A percentile compares a stretch with the other conserved stretches of the same genome.
phyloP scores from a whole-genome alignment of 2,797 vertebrate genomes.

The Buceros bicornis region DNA sequence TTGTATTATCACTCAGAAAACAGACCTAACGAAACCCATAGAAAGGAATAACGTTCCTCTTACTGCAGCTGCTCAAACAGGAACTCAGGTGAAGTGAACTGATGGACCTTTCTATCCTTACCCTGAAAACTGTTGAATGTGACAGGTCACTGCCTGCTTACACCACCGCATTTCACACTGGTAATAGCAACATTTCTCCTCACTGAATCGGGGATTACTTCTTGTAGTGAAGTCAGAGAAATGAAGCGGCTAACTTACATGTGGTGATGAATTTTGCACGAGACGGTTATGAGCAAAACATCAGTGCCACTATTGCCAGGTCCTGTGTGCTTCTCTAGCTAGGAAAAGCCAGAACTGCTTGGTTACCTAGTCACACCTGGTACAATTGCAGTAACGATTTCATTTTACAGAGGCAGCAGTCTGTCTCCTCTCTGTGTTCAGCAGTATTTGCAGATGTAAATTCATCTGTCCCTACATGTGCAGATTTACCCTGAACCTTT shows the following conservation, averaged over 20 bases:
- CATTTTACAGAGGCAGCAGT: not conserved
- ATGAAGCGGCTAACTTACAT: not conserved
- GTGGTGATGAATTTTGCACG: not conserved
- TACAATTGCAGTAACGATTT: not conserved
- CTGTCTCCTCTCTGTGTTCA: not conserved
- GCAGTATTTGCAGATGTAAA: not conserved
- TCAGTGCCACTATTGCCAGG: not conserved
- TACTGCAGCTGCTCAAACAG: not conserved
- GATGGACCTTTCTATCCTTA: not conserved
- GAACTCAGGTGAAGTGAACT: not conserved
- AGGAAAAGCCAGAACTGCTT: not conserved
- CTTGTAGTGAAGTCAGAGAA: not conserved
- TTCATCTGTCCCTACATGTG: not conserved
- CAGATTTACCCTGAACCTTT: not conserved
- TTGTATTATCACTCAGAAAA: not conserved
- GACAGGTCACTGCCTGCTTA: not conserved
- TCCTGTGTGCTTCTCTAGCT: not conserved
- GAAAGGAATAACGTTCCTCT: not conserved
- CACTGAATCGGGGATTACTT: not conserved
- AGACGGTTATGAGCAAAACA: not conserved
- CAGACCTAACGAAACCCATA: not conserved
- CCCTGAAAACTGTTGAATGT: not conserved
- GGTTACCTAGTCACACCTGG: not conserved
- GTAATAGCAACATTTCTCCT: not conserved
- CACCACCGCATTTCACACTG: not conserved